Conservation (phyloP, 2,113 vertebrate genomes). For the Dendropsophus ebraccatus region DNA sequence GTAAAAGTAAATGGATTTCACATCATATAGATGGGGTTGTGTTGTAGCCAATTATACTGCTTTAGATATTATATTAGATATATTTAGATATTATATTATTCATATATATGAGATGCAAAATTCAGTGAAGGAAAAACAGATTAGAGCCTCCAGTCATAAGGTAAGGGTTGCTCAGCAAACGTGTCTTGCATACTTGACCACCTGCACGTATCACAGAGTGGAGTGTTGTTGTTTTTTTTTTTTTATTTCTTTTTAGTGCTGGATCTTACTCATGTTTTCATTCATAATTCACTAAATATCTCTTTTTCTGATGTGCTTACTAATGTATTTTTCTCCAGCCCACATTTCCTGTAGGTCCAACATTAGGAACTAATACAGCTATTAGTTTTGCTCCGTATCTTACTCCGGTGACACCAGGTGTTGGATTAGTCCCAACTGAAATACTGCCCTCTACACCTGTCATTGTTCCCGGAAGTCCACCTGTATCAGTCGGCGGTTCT, state of each 20-base stretch:
- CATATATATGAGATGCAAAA: slow-evolving; percentile 3
- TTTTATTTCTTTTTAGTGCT: background rate
- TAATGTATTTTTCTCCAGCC: slow-evolving; percentile 79
- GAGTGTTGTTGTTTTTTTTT: background rate
- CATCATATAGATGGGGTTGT: background rate
- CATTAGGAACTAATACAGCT: slow-evolving; percentile 85
- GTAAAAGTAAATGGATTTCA: background rate
- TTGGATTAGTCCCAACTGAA: slow-evolving; percentile 91
- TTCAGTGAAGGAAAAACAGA: background rate
- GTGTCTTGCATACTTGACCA: background rate
- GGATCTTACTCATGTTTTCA: background rate
- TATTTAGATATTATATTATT: background rate
- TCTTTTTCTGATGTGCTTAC: slow-evolving; percentile 5
- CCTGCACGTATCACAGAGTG: background rate
- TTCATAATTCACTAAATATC: background rate
- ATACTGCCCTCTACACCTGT: slow-evolving; percentile 88
- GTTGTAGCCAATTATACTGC: background rate
- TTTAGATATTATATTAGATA: too few relatives aligned
- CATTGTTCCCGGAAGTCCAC: slow-evolving; percentile 87
- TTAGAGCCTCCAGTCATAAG: background rate
- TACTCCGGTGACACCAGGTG: slow-evolving; percentile 87
- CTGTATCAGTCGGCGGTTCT: slow-evolving; percentile 85
- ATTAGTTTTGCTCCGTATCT: slow-evolving; percentile 93
- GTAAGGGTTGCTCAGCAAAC: background rate
- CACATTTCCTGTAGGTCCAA: slow-evolving; percentile 91